Evolutionary conservation across 2,113 vertebrate species (phyloP), one percentile per base, ranked within the genome.

Genomic region (Ovis canadensis): DNA sequence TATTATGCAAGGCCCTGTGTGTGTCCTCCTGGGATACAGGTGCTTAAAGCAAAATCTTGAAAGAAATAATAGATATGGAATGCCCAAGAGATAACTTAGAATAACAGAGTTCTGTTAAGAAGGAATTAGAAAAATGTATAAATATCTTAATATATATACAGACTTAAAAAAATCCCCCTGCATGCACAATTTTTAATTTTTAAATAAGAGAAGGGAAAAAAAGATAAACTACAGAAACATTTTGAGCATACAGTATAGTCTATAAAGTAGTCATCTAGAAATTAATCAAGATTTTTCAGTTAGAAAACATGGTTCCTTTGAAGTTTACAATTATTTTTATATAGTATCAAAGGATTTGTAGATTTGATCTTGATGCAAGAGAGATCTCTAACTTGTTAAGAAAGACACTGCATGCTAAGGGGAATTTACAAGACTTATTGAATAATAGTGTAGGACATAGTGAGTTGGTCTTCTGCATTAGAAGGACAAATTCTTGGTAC

Each of bases 11-110:
- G 59, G 16, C 64, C 90, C n/a, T 6, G n/a, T 81, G 43, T 40
- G 17, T 93, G 31, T 80, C 36, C 71, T 97, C 33, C 40, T 96
- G 95, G 87, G 55, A 86, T 81, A 29, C 80, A 97, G 87, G 74
- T 96, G 74, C 80, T 90, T 83, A 29, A 92, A 96, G 33, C 16
- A 92, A 97, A 97, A 92, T 93, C 60, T 94, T 90, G 29, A 93
- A 96, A 93, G 52, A 90, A 96, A 95, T 87, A 84, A 93, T 74
- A 86, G 78, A 29, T 92, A 88, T 17, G 31, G 10, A 93, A 94
- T 90, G 96, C 40, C 43, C 54, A 71, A 77, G 60, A 64, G 81
- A 96, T 78, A 57, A 5, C 14, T 88, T 52, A 89, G 50, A 85
- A 85, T 92, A 88, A 52, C 71, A 92, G 5, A 78, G 11, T 85